Base-by-base conservation (phyloP, 1,140 invertebrate species). In the Drosophila auraria region DNA sequence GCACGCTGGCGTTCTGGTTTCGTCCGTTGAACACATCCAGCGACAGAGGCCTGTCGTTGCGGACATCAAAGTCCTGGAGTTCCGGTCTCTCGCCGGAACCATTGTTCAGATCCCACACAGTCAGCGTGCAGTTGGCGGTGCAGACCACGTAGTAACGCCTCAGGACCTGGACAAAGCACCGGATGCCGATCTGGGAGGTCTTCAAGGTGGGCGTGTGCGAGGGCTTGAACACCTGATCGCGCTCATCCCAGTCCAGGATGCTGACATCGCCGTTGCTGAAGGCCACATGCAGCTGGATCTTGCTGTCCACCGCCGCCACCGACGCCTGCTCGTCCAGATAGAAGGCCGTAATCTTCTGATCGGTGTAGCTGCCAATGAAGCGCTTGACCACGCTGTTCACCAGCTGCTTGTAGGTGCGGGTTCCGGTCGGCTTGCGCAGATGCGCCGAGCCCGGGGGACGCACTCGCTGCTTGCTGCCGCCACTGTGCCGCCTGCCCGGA, bases 251-350 rank as follows among this genome's bases (percentile, higher is more conserved):
- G 33, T 89, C 45, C 7, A 62, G 65, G 14, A 87, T 84, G 47
- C 49, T 78, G 11, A 89, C 68, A 23, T 89, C 81, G 2, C 84
- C 84, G 20, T 87, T 65, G 20, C 17, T 61, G 25, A 84, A 81
- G 12, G 78, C 84, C 20, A 87, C 62, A 72, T 87, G 84, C 3
- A 87, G n/a, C 40, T 87, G 65, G 7, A 83, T 84, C 23, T 50
- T 72, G 11, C 56, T 36, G 5, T 17, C n/a, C 20, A 15, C 9
- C 4, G 38, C 11, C 14, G 15, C 42, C 42, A 14, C 47, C 5
- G 40, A 30, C 5, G 50, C 47, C 8, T 65, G 64, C 45, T 87
- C 81, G 8, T 87, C 58, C 40, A 87, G 30, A 72, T 75, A 72
- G 25, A 89, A 87, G 0, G 81, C 74, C 1, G 66, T 56, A 25